A percentile compares a stretch with the other conserved stretches of the same genome.
phyloP scores from a whole-genome alignment of 2,888 invertebrate genomes.

The Iphiclides podalirius region DNA sequence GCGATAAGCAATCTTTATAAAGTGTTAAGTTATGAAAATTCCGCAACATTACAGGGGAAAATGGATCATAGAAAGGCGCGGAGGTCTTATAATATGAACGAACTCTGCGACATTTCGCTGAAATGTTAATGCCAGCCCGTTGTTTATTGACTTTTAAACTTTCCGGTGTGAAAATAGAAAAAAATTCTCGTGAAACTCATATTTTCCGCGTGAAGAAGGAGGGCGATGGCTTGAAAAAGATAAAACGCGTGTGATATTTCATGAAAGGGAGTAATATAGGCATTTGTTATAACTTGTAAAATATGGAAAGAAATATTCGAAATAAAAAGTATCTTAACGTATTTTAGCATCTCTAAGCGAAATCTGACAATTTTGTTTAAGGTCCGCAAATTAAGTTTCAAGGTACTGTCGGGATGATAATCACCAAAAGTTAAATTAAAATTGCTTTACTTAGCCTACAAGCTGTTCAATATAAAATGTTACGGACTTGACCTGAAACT shows the following conservation, averaged over 20 bases:
- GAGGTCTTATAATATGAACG: slow-evolving; percentile 10
- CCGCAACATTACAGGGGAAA: slow-evolving; percentile 9
- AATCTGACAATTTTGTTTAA: too few species aligned
- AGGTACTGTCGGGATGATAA: too few species aligned
- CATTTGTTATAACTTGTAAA: not conserved
- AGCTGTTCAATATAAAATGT: too few species aligned
- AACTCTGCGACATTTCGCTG: slow-evolving; percentile 1
- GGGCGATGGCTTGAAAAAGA: not conserved
- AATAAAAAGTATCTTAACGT: too few species aligned
- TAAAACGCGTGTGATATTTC: not conserved
- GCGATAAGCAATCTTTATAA: not conserved
- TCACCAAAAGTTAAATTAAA: too few species aligned
- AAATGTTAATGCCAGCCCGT: slow-evolving; percentile 15
- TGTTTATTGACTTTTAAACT: slow-evolving; percentile 19
- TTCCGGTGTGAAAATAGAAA: slow-evolving; percentile 11
- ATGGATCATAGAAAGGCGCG: slow-evolving; percentile 11
- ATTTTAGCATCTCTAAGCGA: too few species aligned
- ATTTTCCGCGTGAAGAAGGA: not conserved
- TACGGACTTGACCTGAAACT: too few species aligned
- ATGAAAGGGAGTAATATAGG: not conserved
- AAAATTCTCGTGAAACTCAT: not conserved
- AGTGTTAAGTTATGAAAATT: slow-evolving; percentile 14
- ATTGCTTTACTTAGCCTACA: too few species aligned
- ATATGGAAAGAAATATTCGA: not conserved
- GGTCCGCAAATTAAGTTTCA: too few species aligned